phyloP scores from a whole-genome alignment of 2,113 vertebrate species.

The Mastomys coucha region DNA sequence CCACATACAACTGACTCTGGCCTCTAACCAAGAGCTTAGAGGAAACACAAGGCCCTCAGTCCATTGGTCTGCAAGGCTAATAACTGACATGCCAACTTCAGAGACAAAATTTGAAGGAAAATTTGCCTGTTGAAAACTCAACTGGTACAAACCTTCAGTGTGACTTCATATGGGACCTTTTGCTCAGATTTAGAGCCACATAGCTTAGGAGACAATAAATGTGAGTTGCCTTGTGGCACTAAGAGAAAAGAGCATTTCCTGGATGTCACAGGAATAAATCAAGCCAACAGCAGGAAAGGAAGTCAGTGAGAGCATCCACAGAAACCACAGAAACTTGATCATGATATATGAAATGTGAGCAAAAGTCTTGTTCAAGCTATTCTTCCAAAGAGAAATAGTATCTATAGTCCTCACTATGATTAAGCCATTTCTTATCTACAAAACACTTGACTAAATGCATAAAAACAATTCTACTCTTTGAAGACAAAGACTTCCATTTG shows the following conservation, averaged over 20 bases:
- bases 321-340: not conserved
- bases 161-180: not conserved
- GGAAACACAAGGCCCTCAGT: not conserved
- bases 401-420: not conserved
- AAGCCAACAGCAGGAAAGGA: not conserved
- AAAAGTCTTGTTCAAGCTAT: not conserved
- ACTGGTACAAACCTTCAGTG: not conserved
- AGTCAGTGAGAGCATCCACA: not conserved
- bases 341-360: not conserved
- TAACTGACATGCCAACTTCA: not conserved
- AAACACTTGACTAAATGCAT: not conserved
- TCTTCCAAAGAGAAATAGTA: not conserved
- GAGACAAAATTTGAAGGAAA: not conserved
- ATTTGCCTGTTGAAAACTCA: not conserved
- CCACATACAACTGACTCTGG: not conserved
- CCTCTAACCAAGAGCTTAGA: not conserved
- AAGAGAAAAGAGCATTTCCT: not conserved
- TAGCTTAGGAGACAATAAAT: not conserved
- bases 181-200: not conserved
- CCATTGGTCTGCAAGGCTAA: not conserved
- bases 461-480: not conserved
- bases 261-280: not conserved
- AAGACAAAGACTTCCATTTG: not conserved
- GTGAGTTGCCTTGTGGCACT: not conserved
- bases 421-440: not conserved